Base-by-base conservation (phyloP, 2,888 invertebrate species). In the Coenonympha glycerion region DNA sequence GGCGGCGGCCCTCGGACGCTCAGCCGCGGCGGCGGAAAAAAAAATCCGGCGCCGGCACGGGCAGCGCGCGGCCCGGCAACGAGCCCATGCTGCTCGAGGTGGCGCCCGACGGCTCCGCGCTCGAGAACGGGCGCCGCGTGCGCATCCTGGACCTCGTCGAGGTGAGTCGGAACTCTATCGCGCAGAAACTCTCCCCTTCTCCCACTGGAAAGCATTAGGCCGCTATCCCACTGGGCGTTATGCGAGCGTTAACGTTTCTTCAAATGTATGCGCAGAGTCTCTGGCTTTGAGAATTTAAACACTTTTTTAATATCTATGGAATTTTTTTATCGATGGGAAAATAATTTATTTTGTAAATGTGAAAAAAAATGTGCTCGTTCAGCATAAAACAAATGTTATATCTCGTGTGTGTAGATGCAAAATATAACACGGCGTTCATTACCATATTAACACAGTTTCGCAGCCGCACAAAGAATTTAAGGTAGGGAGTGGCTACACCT, bases 21-120 rank as follows among this genome's bases (percentile, higher is more conserved):
- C 94, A 93, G 77, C 96, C 95, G 58, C 91, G 96, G 56, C 92
- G 96, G 62, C 92, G 96, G 65, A 95, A 97, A 89, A 97, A 97
- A 90, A 92, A 92, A 77, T 88, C 87, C 11, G 61, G 64, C 53
- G 86, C 68, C 41, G 86, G 88, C 62, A 89, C 89, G 11, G 74
- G 88, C 59, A 83, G 84, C 59, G 81, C 83, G 60, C 80, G 87
- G 56, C 87, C 91, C 76, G 84, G 89, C 81, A 83, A 88, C 85
- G 91, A 87, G 76, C 90, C 76, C 73, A 88, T 74, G 72, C 89
- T 96, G 52, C 79, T 95, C 47, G 96, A 96, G 76, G 89, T 95
- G 46, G 94, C 96, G 62, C 94, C 95, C 15, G 94, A 92, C 64
- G 91, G 91, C 15, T 84, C 91, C 45, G 76, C 89, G 55, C 81